These are phyloP conservation scores for Erethizon dorsatum DNA, from an alignment of 2,797 vertebrate genomes.

Conservation along the genomic window DNA sequence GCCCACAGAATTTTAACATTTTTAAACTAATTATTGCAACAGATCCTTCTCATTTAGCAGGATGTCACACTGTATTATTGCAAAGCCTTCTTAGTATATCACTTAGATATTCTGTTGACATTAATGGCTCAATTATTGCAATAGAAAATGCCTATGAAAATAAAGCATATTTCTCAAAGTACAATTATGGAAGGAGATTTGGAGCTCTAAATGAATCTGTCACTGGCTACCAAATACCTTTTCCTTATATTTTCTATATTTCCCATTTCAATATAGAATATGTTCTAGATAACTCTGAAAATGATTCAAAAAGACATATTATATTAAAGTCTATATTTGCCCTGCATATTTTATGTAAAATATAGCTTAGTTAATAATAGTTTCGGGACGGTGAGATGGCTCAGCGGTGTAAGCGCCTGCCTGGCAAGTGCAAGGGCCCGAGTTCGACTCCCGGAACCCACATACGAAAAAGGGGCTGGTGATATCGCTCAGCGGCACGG, in stretches of 20 bases:
- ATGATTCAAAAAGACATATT: constrained; percentile 73
- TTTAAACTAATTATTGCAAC: constrained; percentile 87
- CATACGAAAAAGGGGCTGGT: too few species aligned
- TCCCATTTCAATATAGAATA: constrained; percentile 67
- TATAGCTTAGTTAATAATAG: constrained; percentile 74
- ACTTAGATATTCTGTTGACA: constrained; percentile 86
- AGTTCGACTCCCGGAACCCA: too few species aligned
- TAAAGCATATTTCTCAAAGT: constrained; percentile 79
- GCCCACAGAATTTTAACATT: constrained; percentile 83
- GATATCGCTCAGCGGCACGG: too few species aligned
- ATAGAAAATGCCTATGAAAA: constrained; percentile 86
- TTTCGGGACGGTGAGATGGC: too few species aligned
- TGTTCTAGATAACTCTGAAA: constrained; percentile 80
- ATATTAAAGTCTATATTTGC: constrained; percentile 70
- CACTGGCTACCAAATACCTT: constrained; percentile 72
- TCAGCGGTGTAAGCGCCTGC: too few species aligned
- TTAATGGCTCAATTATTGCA: constrained; percentile 88
- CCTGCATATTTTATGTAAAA: constrained; percentile 71
- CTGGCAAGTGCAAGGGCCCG: too few species aligned
- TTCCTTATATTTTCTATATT: constrained; percentile 72
- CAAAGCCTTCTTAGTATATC: constrained; percentile 85
- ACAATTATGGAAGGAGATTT: constrained; percentile 75
- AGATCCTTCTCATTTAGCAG: constrained; percentile 87
- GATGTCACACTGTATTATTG: constrained; percentile 86
- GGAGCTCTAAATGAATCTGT: constrained; percentile 70